Evolutionary conservation across 2,888 invertebrate species (phyloP), one percentile per base, ranked within the genome.

Genomic region (Clostera curtula): DNA sequence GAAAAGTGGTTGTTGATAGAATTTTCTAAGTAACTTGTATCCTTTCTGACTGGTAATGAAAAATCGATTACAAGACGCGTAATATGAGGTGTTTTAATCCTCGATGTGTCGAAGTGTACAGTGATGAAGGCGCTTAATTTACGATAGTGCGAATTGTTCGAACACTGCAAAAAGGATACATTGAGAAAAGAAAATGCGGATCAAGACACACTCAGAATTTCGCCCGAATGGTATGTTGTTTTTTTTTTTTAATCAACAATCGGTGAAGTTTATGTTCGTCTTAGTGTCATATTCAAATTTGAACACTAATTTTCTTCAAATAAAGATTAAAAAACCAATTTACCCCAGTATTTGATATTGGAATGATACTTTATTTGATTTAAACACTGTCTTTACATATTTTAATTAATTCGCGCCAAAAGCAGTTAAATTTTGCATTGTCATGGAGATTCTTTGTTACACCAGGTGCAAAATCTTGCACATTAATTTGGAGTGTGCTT

Each of bases 1-100:
- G 77, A 75, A 82, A 75, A 86, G 86, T 86, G 85, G 85, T 76
- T 85, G 85, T 76, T 85, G 85, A 75, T 57, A 49, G 47, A 51
- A 59, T 66, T 75, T 76, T 79, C 80, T 51, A 43, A 77, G 75
- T 77, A 82, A 64, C 72, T 77, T 75, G 76, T 82, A 77, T 80
- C 80, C 83, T 80, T 82, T 82, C 68, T 75, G 74, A 76, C 64
- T 64, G 52, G 36, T 51, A 45, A 54, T 28, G 42, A 43, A 51
- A 43, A 57, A 70, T 69, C 60, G 55, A 67, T 60, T 54, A 54
- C n/a, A 40, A 64, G 64, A 71, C 71, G 64, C 63, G 69, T 73
- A 76, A 80, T 80, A 74, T 76, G 74, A 73, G 65, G 67, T 67
- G 61, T 62, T 61, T 48, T 53, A 56, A 50, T 57, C 65, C 58